Percentiles rank a stretch among this genome's conserved stretches.
Conservation (phyloP, 2,888 invertebrate species). For the Idaea biselata region DNA sequence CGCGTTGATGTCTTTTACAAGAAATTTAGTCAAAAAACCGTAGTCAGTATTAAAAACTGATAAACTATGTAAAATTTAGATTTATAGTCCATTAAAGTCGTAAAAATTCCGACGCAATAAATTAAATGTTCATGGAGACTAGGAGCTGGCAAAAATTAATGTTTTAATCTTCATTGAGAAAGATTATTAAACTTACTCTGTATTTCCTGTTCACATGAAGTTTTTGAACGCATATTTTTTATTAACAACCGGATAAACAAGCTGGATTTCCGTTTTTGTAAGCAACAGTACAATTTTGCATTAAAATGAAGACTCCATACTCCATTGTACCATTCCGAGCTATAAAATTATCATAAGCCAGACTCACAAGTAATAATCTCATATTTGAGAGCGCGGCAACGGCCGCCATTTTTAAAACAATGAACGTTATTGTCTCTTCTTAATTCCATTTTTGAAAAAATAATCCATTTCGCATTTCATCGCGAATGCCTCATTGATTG, state of each 20-base stretch:
- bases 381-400: constrained; percentile 63
- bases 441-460: constrained; percentile 81
- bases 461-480: constrained; percentile 79
- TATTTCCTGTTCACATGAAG: constrained; percentile 52
- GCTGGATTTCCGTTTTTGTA: constrained; percentile 54
- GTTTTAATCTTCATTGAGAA: constrained; percentile 33
- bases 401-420: constrained; percentile 79
- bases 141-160: constrained; percentile 25
- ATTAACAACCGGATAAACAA: constrained; percentile 51
- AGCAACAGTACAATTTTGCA: constrained; percentile 48
- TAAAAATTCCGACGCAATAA: constrained; percentile 23
- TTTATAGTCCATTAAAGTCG: constrained; percentile 18
- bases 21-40: not conserved
- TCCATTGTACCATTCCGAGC: constrained; percentile 58
- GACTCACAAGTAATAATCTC: constrained; percentile 68
- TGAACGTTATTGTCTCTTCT: constrained; percentile 79
- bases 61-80: not conserved
- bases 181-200: constrained; percentile 38
- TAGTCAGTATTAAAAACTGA: not conserved
- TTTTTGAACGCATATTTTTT: constrained; percentile 37
- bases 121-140: constrained; percentile 10
- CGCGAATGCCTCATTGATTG: constrained; percentile 69
- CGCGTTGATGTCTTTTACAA: constrained; percentile 3
- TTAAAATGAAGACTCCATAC: constrained; percentile 54
- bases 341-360: constrained; percentile 72